Base-by-base conservation (phyloP, 1,140 invertebrate genomes). In the Drosophila nasuta region DNA sequence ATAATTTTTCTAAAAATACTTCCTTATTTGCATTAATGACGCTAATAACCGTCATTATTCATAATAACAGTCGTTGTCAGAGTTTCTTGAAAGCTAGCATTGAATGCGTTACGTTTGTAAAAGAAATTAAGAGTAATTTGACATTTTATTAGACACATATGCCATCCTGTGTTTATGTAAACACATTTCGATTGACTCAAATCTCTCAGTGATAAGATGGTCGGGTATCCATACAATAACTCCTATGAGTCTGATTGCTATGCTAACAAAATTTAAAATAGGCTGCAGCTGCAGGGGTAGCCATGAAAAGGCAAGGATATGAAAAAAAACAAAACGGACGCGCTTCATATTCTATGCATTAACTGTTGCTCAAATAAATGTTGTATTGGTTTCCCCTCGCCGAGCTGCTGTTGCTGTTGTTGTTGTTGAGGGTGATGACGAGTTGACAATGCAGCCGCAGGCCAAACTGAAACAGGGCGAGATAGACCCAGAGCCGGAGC, bases 331-430 rank as follows among this genome's bases (percentile, higher is more conserved):
- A 54, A 33, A 8, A 48, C 28, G 69, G 62, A 71, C 43, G 68
- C 54, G 72, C 62, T 59, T 88, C 80, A 88, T 89, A 72, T 88
- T 75, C 73, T 88, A 88, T 88, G 85, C 81, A 88, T 89, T 89
- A 83, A 88, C 77, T 72, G 81, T 73, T 73, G 79, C 60, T 65
- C 57, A 54, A 45, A 46, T 35, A 64, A 17, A 64, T 58, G 49
- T 41, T 57, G 2, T 33, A 10, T 60, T 8, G 13, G 48, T 54
- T 30, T 66, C n/a, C 17, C 48, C 10, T 45, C 33, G 58, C 63
- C 11, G 17, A 6, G 13, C n/a, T 35, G 8, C 71, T 78, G 20
- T 25, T 25, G 20, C 3, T 85, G 57, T 41, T 72, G 25, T 46
- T 25, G 20, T 25, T 25, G 20, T 25, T 25, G 20, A 69, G 65